Evolutionary conservation across 2,888 invertebrate species (phyloP).

Genomic region (Drosophila meridionalis): DNA sequence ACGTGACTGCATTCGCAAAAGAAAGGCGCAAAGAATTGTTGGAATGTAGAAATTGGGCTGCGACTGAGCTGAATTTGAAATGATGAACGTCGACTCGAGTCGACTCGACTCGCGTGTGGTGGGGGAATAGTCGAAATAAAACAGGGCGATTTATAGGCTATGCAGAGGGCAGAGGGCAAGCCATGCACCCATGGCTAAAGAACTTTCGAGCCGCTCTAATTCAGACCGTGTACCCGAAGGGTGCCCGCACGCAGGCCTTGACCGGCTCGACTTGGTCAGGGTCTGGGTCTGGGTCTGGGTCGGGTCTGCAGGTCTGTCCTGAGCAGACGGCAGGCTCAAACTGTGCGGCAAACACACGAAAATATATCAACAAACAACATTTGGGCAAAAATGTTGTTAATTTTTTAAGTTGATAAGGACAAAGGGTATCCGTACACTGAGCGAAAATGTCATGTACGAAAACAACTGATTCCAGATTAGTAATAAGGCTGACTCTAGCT

Average conservation of each 20-base stretch:
- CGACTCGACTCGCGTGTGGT: neutral
- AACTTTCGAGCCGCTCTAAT: conserved; percentile 51
- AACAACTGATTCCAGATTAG: too few species aligned
- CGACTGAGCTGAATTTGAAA: conserved; percentile 78
- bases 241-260: conserved; percentile 58
- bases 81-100: conserved; percentile 44
- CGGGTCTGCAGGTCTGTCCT: conserved; percentile 19
- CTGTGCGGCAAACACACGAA: conserved; percentile 46
- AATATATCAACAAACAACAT: conserved; percentile 68
- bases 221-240: conserved; percentile 51
- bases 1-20: conserved; percentile 77
- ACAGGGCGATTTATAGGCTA: neutral
- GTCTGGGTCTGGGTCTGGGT: conserved; percentile 8
- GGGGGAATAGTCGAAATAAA: neutral
- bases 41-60: conserved; percentile 78
- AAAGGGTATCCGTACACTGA: conserved; percentile 44
- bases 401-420: conserved; percentile 75
- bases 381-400: conserved; percentile 77
- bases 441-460: neutral
- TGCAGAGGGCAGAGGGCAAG: neutral
- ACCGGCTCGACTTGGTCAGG: conserved; percentile 37
- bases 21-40: conserved; percentile 73
- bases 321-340: conserved; percentile 37
- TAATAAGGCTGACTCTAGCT: too few species aligned
- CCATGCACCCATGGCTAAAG: neutral